These are phyloP conservation scores for Eumacrocentrus americanus DNA, from an alignment of 2,888 invertebrate genomes.

Conservation along the genomic window DNA sequence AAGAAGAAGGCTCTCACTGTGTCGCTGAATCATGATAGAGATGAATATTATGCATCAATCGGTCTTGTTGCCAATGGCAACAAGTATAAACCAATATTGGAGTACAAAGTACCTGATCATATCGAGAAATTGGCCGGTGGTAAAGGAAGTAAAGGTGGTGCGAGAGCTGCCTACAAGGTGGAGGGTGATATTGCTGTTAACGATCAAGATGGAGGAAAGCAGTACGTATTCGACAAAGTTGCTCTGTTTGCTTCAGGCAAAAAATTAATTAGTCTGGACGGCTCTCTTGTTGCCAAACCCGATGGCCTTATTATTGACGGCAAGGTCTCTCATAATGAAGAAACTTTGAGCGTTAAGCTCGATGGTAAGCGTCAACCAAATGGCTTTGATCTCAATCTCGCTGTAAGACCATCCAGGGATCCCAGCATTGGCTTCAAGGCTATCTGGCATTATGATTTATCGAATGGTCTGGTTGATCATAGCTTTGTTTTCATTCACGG, in stretches of 20 bases:
- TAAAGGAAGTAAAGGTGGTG: conserved; percentile 35
- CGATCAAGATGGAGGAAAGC: conserved; percentile 60
- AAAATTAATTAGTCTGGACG: conserved; percentile 64
- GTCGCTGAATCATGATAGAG: conserved; percentile 66
- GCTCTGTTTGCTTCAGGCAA: conserved; percentile 60
- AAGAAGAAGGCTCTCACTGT: conserved; percentile 68
- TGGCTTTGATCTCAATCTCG: conserved; percentile 62
- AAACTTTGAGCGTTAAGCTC: conserved; percentile 62
- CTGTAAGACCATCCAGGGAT: conserved; percentile 67
- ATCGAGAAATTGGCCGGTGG: conserved; percentile 55
- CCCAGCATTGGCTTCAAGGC: conserved; percentile 69
- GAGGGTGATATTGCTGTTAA: conserved; percentile 64
- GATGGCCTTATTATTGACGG: conserved; percentile 63
- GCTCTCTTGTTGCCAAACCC: conserved; percentile 61
- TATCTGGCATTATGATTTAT: conserved; percentile 65
- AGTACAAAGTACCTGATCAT: conserved; percentile 69
- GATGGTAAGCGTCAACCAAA: conserved; percentile 61
- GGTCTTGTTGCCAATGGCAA: conserved; percentile 69
- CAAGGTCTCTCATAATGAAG: conserved; percentile 63
- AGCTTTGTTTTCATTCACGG: conserved; percentile 69
- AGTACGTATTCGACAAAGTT: conserved; percentile 69
- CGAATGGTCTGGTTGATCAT: conserved; percentile 57
- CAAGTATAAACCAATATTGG: conserved; percentile 73
- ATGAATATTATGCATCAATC: conserved; percentile 69
- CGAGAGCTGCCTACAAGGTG: conserved; percentile 62